Evolutionary conservation across 2,797 vertebrate genomes (phyloP).

Genomic region (Danio tinwini): DNA sequence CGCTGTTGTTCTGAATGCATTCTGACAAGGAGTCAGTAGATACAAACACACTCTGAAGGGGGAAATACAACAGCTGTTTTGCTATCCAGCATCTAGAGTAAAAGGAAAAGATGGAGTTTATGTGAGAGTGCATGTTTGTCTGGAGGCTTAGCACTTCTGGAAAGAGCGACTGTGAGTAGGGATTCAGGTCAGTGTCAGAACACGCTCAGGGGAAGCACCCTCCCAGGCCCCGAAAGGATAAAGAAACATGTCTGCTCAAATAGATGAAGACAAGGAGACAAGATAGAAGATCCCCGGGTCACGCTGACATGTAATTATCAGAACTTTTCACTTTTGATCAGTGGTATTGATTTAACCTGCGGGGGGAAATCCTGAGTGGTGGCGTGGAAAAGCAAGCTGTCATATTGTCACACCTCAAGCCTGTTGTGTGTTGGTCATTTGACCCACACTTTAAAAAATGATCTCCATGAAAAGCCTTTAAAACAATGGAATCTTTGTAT

Average conservation of each 20-base stretch:
- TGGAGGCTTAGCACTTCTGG: conserved; percentile 51
- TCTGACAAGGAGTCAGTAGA: conserved; percentile 53
- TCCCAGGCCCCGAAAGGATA: conserved; percentile 15
- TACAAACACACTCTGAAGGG: conserved; percentile 57
- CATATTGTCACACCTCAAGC: background rate
- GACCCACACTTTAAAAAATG: background rate
- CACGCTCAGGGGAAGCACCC: conserved; percentile 18
- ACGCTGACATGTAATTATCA: conserved; percentile 23
- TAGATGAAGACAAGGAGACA: background rate
- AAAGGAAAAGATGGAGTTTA: conserved; percentile 23
- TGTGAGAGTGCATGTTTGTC: conserved; percentile 41
- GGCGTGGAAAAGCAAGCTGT: background rate
- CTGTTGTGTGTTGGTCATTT: background rate
- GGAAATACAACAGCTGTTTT: conserved; percentile 56
- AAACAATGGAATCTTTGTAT: no score
- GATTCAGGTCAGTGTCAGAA: conserved; percentile 54
- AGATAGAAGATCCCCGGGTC: background rate
- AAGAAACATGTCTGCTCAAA: conserved; percentile 19
- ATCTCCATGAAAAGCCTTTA: no score
- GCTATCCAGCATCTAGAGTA: conserved; percentile 38
- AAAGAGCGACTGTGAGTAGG: conserved; percentile 37
- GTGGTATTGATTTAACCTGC: conserved; percentile 4
- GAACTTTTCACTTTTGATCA: conserved; percentile 28
- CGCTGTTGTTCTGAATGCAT: conserved; percentile 50
- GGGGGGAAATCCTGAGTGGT: background rate